phyloP scores from a whole-genome alignment of 2,797 vertebrate species.

The Buphagus erythrorhynchus region DNA sequence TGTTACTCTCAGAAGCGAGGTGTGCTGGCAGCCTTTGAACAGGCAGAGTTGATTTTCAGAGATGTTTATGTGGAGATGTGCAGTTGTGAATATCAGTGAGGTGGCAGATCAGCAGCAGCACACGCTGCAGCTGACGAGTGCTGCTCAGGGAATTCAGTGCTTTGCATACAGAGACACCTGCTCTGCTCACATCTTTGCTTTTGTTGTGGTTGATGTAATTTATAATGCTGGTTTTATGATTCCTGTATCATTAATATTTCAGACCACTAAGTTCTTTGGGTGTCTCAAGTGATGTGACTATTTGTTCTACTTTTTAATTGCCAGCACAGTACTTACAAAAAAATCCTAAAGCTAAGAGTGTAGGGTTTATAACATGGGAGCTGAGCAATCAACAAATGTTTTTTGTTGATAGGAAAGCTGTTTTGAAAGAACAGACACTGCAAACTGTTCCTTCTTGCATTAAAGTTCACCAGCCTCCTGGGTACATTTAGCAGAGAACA shows the following conservation, averaged over 20 bases:
- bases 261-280: not conserved
- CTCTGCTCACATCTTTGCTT: not conserved
- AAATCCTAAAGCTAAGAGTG: not conserved
- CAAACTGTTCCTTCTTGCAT: constrained; percentile 16
- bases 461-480: constrained; percentile 25
- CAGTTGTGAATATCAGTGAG: not conserved
- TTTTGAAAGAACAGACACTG: constrained; percentile 33
- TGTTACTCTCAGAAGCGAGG: not conserved
- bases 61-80: not conserved
- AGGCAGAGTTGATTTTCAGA: constrained; percentile 1
- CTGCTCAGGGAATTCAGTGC: not conserved
- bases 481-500: not conserved
- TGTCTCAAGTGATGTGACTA: not conserved
- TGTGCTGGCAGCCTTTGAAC: constrained; percentile 44
- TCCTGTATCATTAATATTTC: not conserved
- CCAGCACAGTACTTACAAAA: not conserved
- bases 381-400: constrained; percentile 14
- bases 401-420: constrained; percentile 11
- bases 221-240: not conserved
- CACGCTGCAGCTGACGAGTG: not conserved
- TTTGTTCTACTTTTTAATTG: constrained; percentile 12
- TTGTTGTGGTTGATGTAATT: not conserved
- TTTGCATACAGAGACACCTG: not conserved
- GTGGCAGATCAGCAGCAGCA: not conserved
- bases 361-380: not conserved